Percentiles rank a stretch among this genome's conserved stretches.
These are phyloP conservation scores for Crossaster papposus DNA, from an alignment of 53 echinoderm and acorn worm species.

Conservation along the genomic window DNA sequence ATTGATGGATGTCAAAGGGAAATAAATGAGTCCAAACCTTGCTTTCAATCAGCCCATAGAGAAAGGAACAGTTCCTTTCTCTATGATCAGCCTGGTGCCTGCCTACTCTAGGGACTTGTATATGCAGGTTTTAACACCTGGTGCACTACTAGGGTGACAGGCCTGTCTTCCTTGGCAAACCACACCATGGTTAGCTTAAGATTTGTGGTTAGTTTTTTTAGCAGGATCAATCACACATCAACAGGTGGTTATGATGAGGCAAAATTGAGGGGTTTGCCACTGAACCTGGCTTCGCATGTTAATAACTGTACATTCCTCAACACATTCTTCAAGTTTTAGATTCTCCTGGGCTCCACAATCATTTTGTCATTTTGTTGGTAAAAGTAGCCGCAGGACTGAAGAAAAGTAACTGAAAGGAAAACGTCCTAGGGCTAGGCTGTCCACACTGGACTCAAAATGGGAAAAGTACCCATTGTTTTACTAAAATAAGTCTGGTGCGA, in stretches of 20 bases:
- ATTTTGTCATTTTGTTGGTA: background rate
- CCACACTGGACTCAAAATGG: too few species aligned
- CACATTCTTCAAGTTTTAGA: background rate
- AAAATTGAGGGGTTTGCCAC: background rate
- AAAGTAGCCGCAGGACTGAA: too few species aligned
- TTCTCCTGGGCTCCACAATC: background rate
- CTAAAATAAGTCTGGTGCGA: too few species aligned
- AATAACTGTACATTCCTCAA: background rate
- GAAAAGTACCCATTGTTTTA: too few species aligned
- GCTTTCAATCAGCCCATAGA: background rate
- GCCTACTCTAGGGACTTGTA: constrained; percentile 13
- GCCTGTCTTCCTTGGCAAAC: background rate
- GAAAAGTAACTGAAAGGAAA: too few species aligned
- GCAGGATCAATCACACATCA: constrained; percentile 11
- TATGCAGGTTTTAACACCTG: constrained; percentile 37
- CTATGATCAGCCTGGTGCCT: background rate
- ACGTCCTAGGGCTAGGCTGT: too few species aligned
- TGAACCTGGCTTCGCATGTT: background rate
- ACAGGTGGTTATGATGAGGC: constrained; percentile 13
- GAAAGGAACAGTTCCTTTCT: too few species aligned
- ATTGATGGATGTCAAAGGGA: constrained; percentile 8
- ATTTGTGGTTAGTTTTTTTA: background rate
- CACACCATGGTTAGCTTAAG: background rate
- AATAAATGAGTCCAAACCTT: background rate
- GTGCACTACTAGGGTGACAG: background rate